phyloP scores from a whole-genome alignment of 2,888 invertebrate genomes.

The Eledone cirrhosa region DNA sequence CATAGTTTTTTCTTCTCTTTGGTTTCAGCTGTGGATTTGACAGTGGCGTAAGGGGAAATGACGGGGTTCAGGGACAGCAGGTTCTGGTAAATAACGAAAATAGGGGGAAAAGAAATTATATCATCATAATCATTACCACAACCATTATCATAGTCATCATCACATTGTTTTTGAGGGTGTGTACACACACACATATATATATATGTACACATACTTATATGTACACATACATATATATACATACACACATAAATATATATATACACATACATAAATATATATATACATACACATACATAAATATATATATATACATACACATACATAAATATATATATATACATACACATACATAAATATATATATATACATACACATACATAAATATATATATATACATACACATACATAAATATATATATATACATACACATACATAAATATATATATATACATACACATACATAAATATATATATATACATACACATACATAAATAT shows the following conservation, averaged over 20 bases:
- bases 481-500: background rate
- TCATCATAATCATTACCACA: too few species aligned
- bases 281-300: background rate
- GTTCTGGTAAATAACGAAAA: slow-evolving; percentile 74
- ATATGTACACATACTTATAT: background rate
- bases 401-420: background rate
- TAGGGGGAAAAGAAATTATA: background rate
- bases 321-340: background rate
- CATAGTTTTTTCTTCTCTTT: slow-evolving; percentile 90
- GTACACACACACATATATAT: background rate
- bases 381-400: background rate
- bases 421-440: background rate
- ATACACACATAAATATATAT: background rate
- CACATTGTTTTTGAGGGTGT: background rate
- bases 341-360: background rate
- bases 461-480: background rate
- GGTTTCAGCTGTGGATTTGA: slow-evolving; percentile 85
- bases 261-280: background rate
- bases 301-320: background rate
- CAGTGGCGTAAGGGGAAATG: slow-evolving; percentile 78
- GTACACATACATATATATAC: background rate
- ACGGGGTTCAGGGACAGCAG: slow-evolving; percentile 86
- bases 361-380: background rate
- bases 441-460: background rate
- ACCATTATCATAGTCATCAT: background rate